Conservation (phyloP, 2,113 vertebrate species). For the Puntigrus tetrazona region DNA sequence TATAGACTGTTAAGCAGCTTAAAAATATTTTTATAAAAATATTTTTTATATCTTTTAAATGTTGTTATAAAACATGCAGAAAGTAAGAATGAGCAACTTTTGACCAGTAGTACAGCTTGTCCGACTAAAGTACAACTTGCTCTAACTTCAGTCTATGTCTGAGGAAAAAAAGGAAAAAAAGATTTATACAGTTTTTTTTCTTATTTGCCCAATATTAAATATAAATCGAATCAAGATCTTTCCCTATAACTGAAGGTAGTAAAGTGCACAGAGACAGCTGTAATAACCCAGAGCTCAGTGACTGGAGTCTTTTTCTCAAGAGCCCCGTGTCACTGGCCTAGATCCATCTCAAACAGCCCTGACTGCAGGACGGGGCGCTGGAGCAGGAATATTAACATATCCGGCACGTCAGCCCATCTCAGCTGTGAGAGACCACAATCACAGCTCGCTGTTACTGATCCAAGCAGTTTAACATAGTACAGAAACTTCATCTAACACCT, state of each 20-base stretch:
- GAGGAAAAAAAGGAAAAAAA: too few species aligned
- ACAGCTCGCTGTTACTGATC: not conserved
- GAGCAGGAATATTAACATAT: constrained; percentile 61
- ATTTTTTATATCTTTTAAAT: too few species aligned
- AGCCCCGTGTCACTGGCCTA: constrained; percentile 67
- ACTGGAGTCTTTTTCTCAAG: constrained; percentile 43
- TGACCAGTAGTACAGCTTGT: not conserved
- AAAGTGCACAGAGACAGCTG: constrained; percentile 28
- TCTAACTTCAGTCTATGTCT: not conserved
- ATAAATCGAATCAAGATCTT: constrained; percentile 1
- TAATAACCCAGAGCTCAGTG: constrained; percentile 67
- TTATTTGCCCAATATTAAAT: not conserved
- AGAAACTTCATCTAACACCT: not conserved
- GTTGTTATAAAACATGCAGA: not conserved
- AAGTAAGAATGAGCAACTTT: not conserved
- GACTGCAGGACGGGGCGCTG: constrained; percentile 37
- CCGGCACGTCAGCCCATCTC: constrained; percentile 37
- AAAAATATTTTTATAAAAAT: not conserved
- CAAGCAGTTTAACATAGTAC: not conserved
- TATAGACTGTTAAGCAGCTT: not conserved
- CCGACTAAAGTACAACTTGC: not conserved
- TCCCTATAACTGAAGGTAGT: not conserved
- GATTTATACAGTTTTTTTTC: not conserved
- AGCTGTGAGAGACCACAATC: not conserved
- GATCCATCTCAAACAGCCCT: constrained; percentile 73